phyloP scores from a whole-genome alignment of 2,797 vertebrate species.

The Bovichtus variegatus region DNA sequence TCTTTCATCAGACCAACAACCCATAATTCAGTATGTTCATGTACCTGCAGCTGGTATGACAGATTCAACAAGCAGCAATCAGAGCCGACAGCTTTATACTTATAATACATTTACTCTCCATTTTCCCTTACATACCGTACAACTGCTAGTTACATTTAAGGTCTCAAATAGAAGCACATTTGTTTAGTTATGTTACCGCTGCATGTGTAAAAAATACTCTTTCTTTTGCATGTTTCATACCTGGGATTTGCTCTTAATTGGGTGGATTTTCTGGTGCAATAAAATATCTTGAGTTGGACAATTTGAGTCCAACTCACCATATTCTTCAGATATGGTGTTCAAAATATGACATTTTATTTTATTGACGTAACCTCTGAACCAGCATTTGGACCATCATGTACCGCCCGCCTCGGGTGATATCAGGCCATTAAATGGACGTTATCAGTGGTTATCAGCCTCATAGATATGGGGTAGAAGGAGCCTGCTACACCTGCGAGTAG shows the following conservation, averaged over 20 bases:
- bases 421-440: too few species aligned
- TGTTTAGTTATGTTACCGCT: not conserved
- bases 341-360: not conserved
- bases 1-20: slow-evolving; percentile 36
- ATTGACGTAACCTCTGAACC: not conserved
- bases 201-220: not conserved
- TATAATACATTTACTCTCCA: not conserved
- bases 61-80: slow-evolving; percentile 56
- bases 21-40: slow-evolving; percentile 30
- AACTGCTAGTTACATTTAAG: not conserved
- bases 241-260: not conserved
- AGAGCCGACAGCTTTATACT: slow-evolving; percentile 15
- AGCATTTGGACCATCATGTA: not conserved
- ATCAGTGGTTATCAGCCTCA: too few species aligned
- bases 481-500: too few species aligned
- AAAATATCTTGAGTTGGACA: not conserved
- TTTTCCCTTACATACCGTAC: not conserved
- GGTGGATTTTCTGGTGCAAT: not conserved
- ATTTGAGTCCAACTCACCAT: too few species aligned
- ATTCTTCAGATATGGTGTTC: not conserved
- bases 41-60: slow-evolving; percentile 39
- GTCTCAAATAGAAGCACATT: not conserved
- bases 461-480: too few species aligned
- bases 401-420: not conserved
- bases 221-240: not conserved